Evolutionary conservation across 2,113 vertebrate genomes (phyloP).

Genomic region (Onychorhynchus coronatus): DNA sequence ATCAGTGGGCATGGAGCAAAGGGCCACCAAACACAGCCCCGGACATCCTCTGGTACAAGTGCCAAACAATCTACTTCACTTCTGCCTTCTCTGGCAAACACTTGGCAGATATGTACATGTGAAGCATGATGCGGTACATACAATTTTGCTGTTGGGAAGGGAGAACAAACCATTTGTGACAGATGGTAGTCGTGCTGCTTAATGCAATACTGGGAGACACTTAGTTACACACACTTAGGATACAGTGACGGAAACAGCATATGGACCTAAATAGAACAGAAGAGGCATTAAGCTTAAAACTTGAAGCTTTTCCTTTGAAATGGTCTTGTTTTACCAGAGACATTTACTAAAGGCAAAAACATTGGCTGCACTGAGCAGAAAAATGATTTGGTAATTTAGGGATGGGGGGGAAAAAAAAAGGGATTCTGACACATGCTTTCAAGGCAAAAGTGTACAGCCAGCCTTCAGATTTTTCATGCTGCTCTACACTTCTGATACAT

Average conservation of each 20-base stretch:
- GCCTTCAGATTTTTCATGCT: conserved; percentile 45
- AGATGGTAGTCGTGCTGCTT: background rate
- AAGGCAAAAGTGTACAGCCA: background rate
- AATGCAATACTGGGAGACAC: background rate
- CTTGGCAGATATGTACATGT: background rate
- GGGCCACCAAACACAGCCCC: background rate
- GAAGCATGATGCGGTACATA: background rate
- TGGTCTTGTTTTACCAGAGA: background rate
- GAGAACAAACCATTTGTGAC: background rate
- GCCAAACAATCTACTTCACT: background rate
- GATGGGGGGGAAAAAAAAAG: fast-evolving
- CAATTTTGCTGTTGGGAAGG: background rate
- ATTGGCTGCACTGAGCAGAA: background rate
- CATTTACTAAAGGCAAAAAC: background rate
- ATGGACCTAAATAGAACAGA: background rate
- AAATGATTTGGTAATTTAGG: background rate
- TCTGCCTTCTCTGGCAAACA: background rate
- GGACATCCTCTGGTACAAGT: fast-evolving
- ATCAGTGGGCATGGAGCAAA: fast-evolving
- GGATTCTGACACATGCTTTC: background rate
- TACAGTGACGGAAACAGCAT: background rate
- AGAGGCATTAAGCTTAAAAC: background rate
- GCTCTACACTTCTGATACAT: conserved; percentile 23
- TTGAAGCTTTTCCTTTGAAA: background rate
- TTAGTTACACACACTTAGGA: background rate